Evolutionary conservation across 1,140 invertebrate species (phyloP).

Genomic region (Camponotus vicinus): DNA sequence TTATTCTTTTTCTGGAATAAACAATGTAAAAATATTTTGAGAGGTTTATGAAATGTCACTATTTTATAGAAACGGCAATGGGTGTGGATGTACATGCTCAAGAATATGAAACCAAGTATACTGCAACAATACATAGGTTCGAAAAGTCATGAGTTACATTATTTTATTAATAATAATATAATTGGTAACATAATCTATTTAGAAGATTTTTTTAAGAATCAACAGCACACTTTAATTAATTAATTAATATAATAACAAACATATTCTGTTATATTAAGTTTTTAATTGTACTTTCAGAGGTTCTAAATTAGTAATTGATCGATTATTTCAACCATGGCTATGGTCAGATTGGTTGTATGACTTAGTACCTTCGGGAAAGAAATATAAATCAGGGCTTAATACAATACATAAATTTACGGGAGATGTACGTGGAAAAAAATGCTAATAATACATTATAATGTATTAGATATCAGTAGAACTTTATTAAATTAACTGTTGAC

Average conservation of each 20-base stretch:
- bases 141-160: too few species aligned
- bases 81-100: too few species aligned
- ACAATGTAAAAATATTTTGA: too few species aligned
- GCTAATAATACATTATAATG: background rate
- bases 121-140: too few species aligned
- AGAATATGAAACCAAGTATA: too few species aligned
- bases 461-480: background rate
- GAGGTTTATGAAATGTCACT: too few species aligned
- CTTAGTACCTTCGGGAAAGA: constrained; percentile 79
- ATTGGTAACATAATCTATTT: background rate
- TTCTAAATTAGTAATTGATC: background rate
- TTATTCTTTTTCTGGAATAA: too few species aligned
- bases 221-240: background rate
- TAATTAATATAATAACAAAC: background rate
- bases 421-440: constrained; percentile 78
- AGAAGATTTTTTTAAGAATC: background rate
- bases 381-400: constrained; percentile 83
- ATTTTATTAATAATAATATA: background rate
- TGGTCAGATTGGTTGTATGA: constrained; percentile 41
- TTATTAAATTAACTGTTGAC: background rate
- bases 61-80: too few species aligned
- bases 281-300: constrained; percentile 48
- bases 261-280: background rate
- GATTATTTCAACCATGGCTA: constrained; percentile 64
- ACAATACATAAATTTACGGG: constrained; percentile 87